Conservation (phyloP, 2,113 vertebrate genomes). For the Abramis brama region DNA sequence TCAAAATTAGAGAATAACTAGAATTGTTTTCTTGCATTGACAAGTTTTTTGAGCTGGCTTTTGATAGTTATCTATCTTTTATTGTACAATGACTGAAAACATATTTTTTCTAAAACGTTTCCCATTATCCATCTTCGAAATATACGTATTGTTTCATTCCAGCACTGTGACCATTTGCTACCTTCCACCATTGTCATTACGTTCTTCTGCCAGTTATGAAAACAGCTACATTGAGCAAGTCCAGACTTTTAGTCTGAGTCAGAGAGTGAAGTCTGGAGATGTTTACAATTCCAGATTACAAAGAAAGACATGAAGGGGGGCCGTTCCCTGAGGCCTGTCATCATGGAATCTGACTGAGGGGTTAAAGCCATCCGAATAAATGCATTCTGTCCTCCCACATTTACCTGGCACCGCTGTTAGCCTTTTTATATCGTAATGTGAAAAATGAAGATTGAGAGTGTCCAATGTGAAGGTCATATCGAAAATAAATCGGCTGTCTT, state of each 20-base stretch:
- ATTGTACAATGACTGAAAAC: background rate
- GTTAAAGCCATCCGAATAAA: background rate
- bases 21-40: background rate
- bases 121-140: background rate
- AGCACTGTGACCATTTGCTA: background rate
- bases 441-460: background rate
- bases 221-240: constrained; percentile 1
- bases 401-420: constrained; percentile 15
- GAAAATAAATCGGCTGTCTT: background rate
- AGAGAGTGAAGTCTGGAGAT: background rate
- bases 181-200: background rate
- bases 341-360: background rate
- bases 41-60: background rate
- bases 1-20: background rate
- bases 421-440: background rate
- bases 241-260: background rate
- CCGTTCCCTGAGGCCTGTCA: background rate
- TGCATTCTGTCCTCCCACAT: constrained; percentile 15
- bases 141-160: background rate
- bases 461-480: background rate
- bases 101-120: background rate
- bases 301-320: constrained; percentile 1
- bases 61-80: background rate
- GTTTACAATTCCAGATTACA: constrained; percentile 27
- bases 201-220: background rate